Evolutionary conservation across 2,113 vertebrate species (phyloP).

Genomic region (Gavialis gangeticus): DNA sequence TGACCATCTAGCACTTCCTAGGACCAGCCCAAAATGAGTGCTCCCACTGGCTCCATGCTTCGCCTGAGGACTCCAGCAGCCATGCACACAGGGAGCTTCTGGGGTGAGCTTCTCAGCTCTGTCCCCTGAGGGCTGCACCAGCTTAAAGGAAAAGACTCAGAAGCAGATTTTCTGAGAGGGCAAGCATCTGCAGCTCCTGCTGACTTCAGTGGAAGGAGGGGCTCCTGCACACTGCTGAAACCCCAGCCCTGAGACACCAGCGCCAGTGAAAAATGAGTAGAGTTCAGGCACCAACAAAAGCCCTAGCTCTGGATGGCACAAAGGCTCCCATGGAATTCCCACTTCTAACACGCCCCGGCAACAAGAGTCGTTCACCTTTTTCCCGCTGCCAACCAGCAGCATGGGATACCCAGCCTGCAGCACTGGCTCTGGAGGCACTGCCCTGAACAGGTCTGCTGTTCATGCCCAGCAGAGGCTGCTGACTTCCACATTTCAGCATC

Average conservation of each 20-base stretch:
- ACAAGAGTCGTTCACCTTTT: neutral
- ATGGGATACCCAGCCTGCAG: neutral
- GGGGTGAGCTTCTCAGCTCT: neutral
- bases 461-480: slow-evolving; percentile 8
- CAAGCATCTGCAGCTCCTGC: neutral
- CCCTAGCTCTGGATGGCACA: neutral
- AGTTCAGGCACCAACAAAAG: neutral
- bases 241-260: rapidly evolving
- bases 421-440: slow-evolving; percentile 7
- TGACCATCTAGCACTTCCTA: neutral
- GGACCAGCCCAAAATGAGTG: neutral
- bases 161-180: neutral
- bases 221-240: neutral
- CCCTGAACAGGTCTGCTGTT: neutral
- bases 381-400: slow-evolving; percentile 8
- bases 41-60: neutral
- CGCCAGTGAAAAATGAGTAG: neutral
- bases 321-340: neutral
- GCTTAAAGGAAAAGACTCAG: neutral
- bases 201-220: neutral
- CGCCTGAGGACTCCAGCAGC: neutral
- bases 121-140: neutral
- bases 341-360: neutral
- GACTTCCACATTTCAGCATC: neutral
- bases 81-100: no score